Evolutionary conservation across 2,113 vertebrate genomes (phyloP).

Genomic region (Nycticorax nycticorax): DNA sequence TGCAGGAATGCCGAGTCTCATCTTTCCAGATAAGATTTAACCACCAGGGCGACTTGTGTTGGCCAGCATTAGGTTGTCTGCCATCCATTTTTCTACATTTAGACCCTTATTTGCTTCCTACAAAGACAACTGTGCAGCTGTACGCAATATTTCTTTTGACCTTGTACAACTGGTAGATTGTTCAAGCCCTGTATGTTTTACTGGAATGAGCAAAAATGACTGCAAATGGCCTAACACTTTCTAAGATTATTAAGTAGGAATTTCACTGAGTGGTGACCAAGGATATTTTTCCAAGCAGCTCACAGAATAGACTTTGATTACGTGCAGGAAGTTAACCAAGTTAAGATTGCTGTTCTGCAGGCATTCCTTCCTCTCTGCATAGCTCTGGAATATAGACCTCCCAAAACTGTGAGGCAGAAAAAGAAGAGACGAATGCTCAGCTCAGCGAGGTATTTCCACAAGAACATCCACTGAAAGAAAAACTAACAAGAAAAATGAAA

Average conservation of each 20-base stretch:
- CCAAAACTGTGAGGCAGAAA: background rate
- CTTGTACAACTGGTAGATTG: background rate
- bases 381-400: background rate
- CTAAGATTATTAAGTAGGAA: background rate
- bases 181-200: background rate
- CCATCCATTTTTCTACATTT: background rate
- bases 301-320: background rate
- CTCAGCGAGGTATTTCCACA: background rate
- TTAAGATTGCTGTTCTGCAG: background rate
- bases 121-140: background rate
- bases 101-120: background rate
- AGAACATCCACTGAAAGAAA: background rate
- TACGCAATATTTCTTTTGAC: background rate
- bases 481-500: background rate
- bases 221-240: background rate
- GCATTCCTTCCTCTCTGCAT: background rate
- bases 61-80: background rate
- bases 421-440: background rate
- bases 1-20: background rate
- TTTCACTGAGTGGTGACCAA: background rate
- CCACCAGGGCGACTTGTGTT: background rate
- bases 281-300: background rate
- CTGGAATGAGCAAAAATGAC: background rate
- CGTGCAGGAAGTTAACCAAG: background rate
- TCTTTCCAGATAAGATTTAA: background rate